Evolutionary conservation across 2,888 invertebrate species (phyloP).

Genomic region (Lymantria dispar): DNA sequence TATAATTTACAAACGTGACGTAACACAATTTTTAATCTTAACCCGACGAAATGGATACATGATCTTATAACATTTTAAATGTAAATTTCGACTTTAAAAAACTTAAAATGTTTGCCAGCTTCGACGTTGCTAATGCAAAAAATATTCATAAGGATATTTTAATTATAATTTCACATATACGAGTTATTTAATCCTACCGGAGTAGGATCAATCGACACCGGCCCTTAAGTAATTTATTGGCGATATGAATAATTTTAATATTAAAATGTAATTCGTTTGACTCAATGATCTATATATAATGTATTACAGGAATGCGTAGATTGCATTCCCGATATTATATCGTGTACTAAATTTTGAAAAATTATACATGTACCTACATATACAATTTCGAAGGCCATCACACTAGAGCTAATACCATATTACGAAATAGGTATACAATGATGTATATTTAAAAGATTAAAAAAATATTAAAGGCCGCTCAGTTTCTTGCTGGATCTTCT

Average conservation of each 20-base stretch:
- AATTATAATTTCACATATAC: conserved; percentile 61
- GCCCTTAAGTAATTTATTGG: conserved; percentile 26
- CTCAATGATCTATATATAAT: conserved; percentile 33
- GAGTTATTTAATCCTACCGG: conserved; percentile 52
- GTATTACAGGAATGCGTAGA: conserved; percentile 17
- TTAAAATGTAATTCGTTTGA: conserved; percentile 44
- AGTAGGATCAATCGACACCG: conserved; percentile 42
- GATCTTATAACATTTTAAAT: conserved; percentile 50
- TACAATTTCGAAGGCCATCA: too few relatives aligned
- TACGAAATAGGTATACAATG: too few relatives aligned
- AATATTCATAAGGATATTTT: conserved; percentile 60
- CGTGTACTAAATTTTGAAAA: too few relatives aligned
- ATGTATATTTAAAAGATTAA: too few relatives aligned
- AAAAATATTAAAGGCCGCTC: too few relatives aligned
- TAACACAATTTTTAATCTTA: conserved; percentile 11
- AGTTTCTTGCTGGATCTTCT: too few relatives aligned
- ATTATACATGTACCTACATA: too few relatives aligned
- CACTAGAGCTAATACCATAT: too few relatives aligned
- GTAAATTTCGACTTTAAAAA: conserved; percentile 58
- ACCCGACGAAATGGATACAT: conserved; percentile 23
- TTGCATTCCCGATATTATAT: conserved; percentile 24
- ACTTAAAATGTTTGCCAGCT: conserved; percentile 53
- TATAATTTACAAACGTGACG: conserved; percentile 19
- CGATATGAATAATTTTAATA: conserved; percentile 46
- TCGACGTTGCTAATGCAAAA: conserved; percentile 41